phyloP scores from a whole-genome alignment of 2,113 vertebrate species.

The Halichoerus grypus region DNA sequence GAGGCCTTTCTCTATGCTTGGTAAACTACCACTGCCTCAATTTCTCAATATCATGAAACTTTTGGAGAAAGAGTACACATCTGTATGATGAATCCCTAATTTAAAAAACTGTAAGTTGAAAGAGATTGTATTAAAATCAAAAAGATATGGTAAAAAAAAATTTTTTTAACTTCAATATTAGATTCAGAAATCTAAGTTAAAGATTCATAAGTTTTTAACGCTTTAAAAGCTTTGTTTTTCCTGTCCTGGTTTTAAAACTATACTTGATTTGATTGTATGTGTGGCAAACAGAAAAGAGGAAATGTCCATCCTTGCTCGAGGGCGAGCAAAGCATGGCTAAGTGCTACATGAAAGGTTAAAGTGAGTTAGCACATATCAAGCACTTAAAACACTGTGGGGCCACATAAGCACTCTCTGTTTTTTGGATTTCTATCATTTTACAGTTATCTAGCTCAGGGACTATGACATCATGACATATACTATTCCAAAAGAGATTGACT shows the following conservation, averaged over 20 bases:
- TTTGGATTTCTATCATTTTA: constrained; percentile 18
- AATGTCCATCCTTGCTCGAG: neutral
- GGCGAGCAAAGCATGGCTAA: neutral
- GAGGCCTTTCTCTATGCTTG: neutral
- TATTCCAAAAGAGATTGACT: neutral
- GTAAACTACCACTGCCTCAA: neutral
- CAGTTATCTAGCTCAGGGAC: neutral
- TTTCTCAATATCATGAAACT: constrained; percentile 23
- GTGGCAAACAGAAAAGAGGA: constrained; percentile 6
- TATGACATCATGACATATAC: neutral
- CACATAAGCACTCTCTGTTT: neutral
- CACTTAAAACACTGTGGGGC: neutral
- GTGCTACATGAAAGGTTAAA: neutral
- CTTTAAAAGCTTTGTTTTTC: constrained; percentile 2
- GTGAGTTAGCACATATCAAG: neutral
- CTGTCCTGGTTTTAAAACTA: constrained; percentile 4
- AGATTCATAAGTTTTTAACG: neutral
- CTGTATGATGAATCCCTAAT: neutral
- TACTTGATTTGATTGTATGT: constrained; percentile 1
- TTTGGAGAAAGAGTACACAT: neutral
- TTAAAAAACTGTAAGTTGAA: neutral
- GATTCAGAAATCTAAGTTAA: constrained; percentile 52
- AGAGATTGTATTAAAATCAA: neutral
- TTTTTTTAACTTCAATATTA: neutral
- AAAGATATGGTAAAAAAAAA: neutral